Percentiles rank a stretch among this genome's conserved stretches.
Evolutionary conservation across 2,113 vertebrate species (phyloP).

Genomic region (Leucosticte australis): DNA sequence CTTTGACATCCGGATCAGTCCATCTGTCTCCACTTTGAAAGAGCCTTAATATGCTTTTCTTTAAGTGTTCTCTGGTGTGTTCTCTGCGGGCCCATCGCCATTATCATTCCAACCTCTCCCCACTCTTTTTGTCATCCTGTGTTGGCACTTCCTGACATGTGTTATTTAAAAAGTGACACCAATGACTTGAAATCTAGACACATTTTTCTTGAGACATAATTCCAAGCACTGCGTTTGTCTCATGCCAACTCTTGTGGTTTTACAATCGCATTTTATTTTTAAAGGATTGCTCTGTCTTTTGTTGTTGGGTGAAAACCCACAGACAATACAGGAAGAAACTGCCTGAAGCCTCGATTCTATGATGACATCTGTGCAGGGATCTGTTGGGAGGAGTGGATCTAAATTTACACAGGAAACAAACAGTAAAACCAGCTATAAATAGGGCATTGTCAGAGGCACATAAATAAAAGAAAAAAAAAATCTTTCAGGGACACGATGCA

Average conservation of each 20-base stretch:
- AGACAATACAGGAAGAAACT: constrained; percentile 50
- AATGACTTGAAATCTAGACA: constrained; percentile 67
- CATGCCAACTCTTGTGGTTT: constrained; percentile 49
- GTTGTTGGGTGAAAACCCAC: constrained; percentile 61
- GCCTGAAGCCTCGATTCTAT: constrained; percentile 50
- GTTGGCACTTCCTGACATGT: constrained; percentile 68
- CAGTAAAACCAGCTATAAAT: constrained; percentile 55
- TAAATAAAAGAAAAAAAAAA: not conserved
- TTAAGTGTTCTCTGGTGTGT: constrained; percentile 63
- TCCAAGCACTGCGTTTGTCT: constrained; percentile 48
- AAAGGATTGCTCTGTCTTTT: constrained; percentile 62
- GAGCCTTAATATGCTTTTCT: constrained; percentile 65
- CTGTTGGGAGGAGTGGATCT: constrained; percentile 28
- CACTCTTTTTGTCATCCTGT: constrained; percentile 65
- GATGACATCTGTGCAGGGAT: constrained; percentile 62
- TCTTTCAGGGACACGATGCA: not conserved
- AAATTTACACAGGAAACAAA: constrained; percentile 55
- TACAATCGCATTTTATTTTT: constrained; percentile 58
- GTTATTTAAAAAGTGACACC: constrained; percentile 69
- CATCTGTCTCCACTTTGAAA: constrained; percentile 67
- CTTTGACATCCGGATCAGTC: constrained; percentile 66
- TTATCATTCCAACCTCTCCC: constrained; percentile 68
- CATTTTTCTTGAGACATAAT: constrained; percentile 62
- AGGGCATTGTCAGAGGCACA: constrained; percentile 33
- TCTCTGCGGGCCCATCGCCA: constrained; percentile 61